Percentiles rank a stretch among this genome's conserved stretches.
phyloP scores from a whole-genome alignment of 1,140 invertebrate species.

The Bicyclus anynana region DNA sequence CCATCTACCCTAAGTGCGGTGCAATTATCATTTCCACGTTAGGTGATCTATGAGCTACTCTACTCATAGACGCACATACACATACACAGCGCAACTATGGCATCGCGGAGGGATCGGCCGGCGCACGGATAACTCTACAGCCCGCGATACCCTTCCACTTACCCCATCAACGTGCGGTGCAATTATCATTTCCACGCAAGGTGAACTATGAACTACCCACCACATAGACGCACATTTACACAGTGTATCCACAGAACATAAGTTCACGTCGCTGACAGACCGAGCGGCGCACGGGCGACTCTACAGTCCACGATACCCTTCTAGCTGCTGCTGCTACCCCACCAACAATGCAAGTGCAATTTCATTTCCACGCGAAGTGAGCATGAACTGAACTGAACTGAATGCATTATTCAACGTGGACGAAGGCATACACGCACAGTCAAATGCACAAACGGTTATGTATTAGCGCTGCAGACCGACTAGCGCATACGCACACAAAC shows the following conservation, averaged over 20 bases:
- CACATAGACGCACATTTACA: no score
- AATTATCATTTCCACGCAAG: conserved; percentile 88
- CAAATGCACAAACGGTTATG: no score
- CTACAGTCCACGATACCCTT: conserved; percentile 90
- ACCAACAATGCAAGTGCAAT: conserved; percentile 86
- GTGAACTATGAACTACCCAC: no score
- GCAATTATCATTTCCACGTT: conserved; percentile 87
- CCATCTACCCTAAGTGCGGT: conserved; percentile 88
- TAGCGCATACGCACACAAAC: no score
- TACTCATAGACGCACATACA: no score
- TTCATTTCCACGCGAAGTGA: conserved; percentile 87
- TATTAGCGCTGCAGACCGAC: no score
- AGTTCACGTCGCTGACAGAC: conserved; percentile 83
- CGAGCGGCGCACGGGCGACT: conserved; percentile 83
- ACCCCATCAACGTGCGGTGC: conserved; percentile 88
- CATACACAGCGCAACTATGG: no score
- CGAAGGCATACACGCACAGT: no score
- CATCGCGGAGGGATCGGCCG: conserved; percentile 80
- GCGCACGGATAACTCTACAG: conserved; percentile 88
- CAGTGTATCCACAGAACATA: no score
- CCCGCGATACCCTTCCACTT: conserved; percentile 89
- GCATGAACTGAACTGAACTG: no score
- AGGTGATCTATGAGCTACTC: conserved; percentile 81
- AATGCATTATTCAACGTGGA: no score
- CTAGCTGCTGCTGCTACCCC: conserved; percentile 91